Evolutionary conservation across 2,888 invertebrate genomes (phyloP), one percentile per base, ranked within the genome.

Genomic region (Amphimallon solstitiale): DNA sequence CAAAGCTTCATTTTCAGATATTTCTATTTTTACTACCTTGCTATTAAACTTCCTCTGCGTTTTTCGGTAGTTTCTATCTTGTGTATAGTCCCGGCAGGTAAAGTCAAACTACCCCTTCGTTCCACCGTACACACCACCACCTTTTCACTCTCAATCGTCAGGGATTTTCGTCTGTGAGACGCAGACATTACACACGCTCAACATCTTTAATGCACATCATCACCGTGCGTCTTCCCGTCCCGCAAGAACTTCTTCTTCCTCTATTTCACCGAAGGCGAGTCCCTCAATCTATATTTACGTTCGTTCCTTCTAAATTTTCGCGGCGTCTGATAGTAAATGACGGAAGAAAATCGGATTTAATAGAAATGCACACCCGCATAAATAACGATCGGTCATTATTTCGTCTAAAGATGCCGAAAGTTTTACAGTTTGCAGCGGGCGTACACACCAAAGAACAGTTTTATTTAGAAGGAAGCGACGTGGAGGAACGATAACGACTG

Each of bases 11-110:
- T 40, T 52, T 45, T 14, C 5, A 7, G 0, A 43, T 15, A 7
- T 4, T 15, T 9, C 17, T 45, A 9, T 6, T 7, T 17, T 9
- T 5, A 21, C 19, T 81, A 84, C 85, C 85, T 85, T 73, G 82
- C 79, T 52, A 85, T 83, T 65, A 85, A 74, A 59, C 84, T 85
- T 7, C 84, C 80, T 64, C 84, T 77, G 21, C 85, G 77, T 65
- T 78, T 82, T 69, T 79, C 79, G 56, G 70, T 21, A 73, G 69
- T 7, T 72, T 73, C 29, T 63, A 49, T 54, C n/a, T 45, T 62
- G 45, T 71, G 71, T 17, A 19, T 15, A 19, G 69, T 65, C 7
- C 69, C 68, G 2, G 73, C 68, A 23, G 72, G 71, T 3, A 75
- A 65, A 37, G 72, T 74, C 67, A 79, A 73, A 69, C 80, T 80